Evolutionary conservation across 1,140 invertebrate genomes (phyloP).

Genomic region (Nephotettix cincticeps): DNA sequence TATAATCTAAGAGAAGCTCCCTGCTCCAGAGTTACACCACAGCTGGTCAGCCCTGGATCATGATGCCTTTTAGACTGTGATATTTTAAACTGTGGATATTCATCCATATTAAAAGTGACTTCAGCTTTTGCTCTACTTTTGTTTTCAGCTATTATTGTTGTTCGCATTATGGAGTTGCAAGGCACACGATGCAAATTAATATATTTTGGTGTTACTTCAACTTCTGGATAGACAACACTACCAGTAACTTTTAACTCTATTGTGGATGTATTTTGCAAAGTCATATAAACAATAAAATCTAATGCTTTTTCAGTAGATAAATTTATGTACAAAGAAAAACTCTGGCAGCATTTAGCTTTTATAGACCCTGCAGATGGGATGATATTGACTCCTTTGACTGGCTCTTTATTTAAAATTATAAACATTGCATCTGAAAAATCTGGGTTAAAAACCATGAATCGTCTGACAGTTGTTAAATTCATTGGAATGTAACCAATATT

Average conservation of each 20-base stretch:
- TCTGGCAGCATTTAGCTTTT: not conserved
- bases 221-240: slow-evolving; percentile 27
- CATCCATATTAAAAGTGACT: slow-evolving; percentile 20
- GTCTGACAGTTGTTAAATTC: not conserved
- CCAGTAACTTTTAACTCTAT: slow-evolving; percentile 28
- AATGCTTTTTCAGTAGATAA: not conserved
- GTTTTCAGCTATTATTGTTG: not conserved
- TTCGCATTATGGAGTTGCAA: not conserved
- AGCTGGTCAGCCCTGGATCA: not conserved
- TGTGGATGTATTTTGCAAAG: not conserved
- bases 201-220: slow-evolving; percentile 8
- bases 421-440: slow-evolving; percentile 10
- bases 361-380: not conserved
- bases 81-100: slow-evolving; percentile 23
- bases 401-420: slow-evolving; percentile 3
- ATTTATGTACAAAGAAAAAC: not conserved
- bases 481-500: not conserved
- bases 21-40: not conserved
- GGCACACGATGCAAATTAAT: not conserved
- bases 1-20: slow-evolving; percentile 19
- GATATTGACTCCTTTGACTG: not conserved
- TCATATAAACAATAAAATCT: slow-evolving; percentile 14
- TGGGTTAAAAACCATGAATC: not conserved
- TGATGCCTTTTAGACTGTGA: slow-evolving; percentile 13
- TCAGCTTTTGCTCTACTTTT: not conserved